phyloP scores from a whole-genome alignment of 1,140 invertebrate species.

The Epicauta chinensis region DNA sequence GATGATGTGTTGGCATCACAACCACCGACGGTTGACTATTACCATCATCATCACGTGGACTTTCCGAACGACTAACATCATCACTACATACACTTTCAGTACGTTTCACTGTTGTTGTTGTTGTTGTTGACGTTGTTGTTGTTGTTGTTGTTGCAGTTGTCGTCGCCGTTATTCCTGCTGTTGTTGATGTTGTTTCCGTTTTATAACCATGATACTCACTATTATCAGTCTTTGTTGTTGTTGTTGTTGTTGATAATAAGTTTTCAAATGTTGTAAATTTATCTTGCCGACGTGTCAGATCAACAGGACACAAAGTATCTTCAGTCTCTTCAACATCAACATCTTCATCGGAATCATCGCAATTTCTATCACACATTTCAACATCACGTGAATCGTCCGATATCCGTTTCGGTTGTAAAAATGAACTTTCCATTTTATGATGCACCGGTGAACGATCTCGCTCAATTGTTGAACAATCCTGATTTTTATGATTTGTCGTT shows the following conservation, averaged over 20 bases:
- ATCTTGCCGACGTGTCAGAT: constrained; percentile 41
- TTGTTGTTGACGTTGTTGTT: background rate
- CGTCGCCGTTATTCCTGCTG: too few species aligned
- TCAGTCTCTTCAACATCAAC: constrained; percentile 44
- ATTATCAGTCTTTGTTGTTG: constrained; percentile 16
- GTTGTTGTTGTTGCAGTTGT: constrained; percentile 1
- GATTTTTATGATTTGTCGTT: constrained; percentile 34
- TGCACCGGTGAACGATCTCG: constrained; percentile 14
- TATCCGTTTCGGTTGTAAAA: constrained; percentile 31
- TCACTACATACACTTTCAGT: constrained; percentile 45
- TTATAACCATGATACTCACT: constrained; percentile 34
- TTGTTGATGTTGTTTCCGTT: constrained; percentile 3
- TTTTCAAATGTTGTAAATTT: constrained; percentile 33
- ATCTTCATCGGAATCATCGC: constrained; percentile 39
- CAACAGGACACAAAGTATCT: constrained; percentile 42
- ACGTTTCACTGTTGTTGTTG: constrained; percentile 25
- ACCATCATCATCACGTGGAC: constrained; percentile 36
- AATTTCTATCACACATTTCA: constrained; percentile 39
- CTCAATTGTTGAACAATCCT: constrained; percentile 23
- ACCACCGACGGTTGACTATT: constrained; percentile 36
- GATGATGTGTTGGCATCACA: constrained; percentile 23
- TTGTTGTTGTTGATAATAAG: constrained; percentile 24
- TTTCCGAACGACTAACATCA: constrained; percentile 41
- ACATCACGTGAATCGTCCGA: constrained; percentile 36
- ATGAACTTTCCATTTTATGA: background rate